These are phyloP conservation scores for Promerops cafer DNA, from an alignment of 2,113 vertebrate genomes.

Conservation along the genomic window DNA sequence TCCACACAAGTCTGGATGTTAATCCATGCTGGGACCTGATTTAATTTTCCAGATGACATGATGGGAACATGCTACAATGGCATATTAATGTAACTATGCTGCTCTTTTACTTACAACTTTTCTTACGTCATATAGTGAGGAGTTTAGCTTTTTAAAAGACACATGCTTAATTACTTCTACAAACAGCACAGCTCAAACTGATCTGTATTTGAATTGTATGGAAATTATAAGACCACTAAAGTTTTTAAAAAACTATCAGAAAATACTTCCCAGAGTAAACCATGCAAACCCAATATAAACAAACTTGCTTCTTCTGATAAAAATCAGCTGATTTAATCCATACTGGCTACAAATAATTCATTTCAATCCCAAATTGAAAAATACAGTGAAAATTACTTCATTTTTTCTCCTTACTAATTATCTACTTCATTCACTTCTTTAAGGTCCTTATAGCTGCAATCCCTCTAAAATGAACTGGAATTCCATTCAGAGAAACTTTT, in stretches of 20 bases:
- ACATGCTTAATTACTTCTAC: neutral
- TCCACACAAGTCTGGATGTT: conserved; percentile 65
- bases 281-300: neutral
- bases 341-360: neutral
- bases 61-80: conserved; percentile 72
- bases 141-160: conserved; percentile 9
- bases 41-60: conserved; percentile 82
- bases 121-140: neutral
- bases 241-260: neutral
- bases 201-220: neutral
- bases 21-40: conserved; percentile 76
- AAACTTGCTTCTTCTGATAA: neutral
- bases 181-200: neutral
- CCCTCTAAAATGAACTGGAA: neutral
- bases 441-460: neutral
- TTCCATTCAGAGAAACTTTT: neutral
- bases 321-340: neutral
- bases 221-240: neutral
- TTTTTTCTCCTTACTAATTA: neutral
- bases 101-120: conserved; percentile 61
- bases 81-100: conserved; percentile 40
- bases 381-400: neutral
- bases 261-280: neutral
- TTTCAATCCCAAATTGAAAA: neutral
- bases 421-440: neutral